Percentiles rank a stretch among this genome's conserved stretches.
Conservation (phyloP, 2,888 invertebrate species). For the Drosophila tripunctata region DNA sequence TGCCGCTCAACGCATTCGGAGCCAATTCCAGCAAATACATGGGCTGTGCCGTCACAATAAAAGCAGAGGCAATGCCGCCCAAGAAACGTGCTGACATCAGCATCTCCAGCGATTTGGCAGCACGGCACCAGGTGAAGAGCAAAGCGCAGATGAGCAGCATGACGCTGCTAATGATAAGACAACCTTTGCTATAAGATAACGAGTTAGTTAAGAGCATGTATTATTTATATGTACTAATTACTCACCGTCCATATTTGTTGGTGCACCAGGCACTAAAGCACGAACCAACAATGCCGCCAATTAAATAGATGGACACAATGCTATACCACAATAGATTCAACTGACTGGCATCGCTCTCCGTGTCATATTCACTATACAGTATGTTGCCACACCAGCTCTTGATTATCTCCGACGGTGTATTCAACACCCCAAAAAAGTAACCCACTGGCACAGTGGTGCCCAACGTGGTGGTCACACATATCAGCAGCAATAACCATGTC, state of each 20-base stretch:
- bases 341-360: constrained; percentile 84
- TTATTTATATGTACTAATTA: not conserved
- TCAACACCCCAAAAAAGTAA: constrained; percentile 93
- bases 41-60: constrained; percentile 93
- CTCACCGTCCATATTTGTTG: constrained; percentile 88
- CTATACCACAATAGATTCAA: constrained; percentile 90
- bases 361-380: constrained; percentile 86
- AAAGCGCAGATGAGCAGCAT: constrained; percentile 88
- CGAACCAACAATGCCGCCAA: constrained; percentile 95
- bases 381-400: constrained; percentile 89
- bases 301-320: constrained; percentile 94
- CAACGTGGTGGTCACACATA: constrained; percentile 89
- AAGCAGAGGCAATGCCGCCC: constrained; percentile 90
- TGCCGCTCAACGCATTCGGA: constrained; percentile 89
- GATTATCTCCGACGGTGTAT: constrained; percentile 90
- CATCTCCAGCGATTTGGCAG: constrained; percentile 90
- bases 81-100: constrained; percentile 90
- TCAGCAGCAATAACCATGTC: constrained; percentile 86
- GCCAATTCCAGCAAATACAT: constrained; percentile 95
- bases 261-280: constrained; percentile 90
- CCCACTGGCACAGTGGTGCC: constrained; percentile 92
- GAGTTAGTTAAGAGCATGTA: not conserved
- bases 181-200: constrained; percentile 85
- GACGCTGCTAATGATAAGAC: constrained; percentile 88
- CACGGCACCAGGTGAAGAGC: constrained; percentile 88